Evolutionary conservation across 2,888 invertebrate species (phyloP).

Genomic region (Elgonia sp.): DNA sequence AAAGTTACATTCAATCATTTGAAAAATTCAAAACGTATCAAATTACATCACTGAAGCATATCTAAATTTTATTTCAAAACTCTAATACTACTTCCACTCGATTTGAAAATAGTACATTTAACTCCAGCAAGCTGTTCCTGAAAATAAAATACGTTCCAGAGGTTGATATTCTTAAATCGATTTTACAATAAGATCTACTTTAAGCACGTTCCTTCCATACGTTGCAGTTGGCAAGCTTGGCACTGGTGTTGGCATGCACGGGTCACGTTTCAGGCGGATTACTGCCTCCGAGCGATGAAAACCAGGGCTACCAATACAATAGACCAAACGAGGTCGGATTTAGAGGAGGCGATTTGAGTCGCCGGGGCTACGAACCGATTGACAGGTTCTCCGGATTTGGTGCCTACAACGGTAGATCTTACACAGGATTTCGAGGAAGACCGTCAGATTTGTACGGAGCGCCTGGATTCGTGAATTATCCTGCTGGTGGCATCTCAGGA

Average conservation of each 20-base stretch:
- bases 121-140: background rate
- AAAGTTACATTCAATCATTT: too few relatives aligned
- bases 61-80: too few relatives aligned
- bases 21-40: too few relatives aligned
- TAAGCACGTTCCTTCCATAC: conserved; percentile 57
- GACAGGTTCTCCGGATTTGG: conserved; percentile 69
- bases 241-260: conserved; percentile 81
- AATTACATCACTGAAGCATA: too few relatives aligned
- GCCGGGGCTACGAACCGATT: conserved; percentile 67
- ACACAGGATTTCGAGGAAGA: conserved; percentile 64
- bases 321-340: conserved; percentile 80
- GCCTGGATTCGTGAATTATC: conserved; percentile 76
- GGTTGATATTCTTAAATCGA: conserved; percentile 43
- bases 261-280: conserved; percentile 82
- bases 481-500: conserved; percentile 49
- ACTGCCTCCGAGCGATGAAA: conserved; percentile 79
- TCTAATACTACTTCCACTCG: background rate
- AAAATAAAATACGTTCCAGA: conserved; percentile 30
- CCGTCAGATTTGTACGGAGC: conserved; percentile 78
- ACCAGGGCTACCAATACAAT: conserved; percentile 83
- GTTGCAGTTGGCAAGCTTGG: conserved; percentile 81
- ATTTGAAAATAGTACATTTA: conserved; percentile 1
- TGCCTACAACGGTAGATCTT: conserved; percentile 48
- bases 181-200: conserved; percentile 40
- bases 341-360: conserved; percentile 76